Conservation (phyloP, 1,140 invertebrate species). For the Macrotrachela quadricornifera region DNA sequence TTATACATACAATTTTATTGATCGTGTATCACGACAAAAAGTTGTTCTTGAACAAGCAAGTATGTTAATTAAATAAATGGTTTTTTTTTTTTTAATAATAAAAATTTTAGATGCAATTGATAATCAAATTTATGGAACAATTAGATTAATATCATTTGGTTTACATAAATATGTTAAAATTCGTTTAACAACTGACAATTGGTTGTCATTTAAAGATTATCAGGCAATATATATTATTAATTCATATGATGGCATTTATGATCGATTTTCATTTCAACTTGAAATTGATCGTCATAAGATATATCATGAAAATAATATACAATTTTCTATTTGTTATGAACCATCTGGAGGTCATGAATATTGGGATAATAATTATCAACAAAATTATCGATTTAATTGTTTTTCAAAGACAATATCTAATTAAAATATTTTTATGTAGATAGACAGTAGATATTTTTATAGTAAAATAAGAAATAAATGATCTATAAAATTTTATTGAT, state of each 20-base stretch:
- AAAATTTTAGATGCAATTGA: no score
- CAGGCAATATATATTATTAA: slow-evolving; percentile 57
- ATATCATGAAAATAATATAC: slow-evolving; percentile 46
- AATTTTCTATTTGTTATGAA: slow-evolving; percentile 59
- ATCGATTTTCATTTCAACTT: slow-evolving; percentile 56
- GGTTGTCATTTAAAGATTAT: no score
- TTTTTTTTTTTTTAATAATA: slow-evolving; percentile 10
- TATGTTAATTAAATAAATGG: slow-evolving; percentile 35
- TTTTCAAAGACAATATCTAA: no score
- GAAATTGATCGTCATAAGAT: slow-evolving; percentile 32
- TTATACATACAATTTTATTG: slow-evolving; percentile 49
- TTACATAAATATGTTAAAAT: slow-evolving; percentile 72
- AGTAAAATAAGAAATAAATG: no score
- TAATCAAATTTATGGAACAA: slow-evolving; percentile 45
- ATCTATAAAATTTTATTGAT: no score
- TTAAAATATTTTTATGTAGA: no score
- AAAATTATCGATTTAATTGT: slow-evolving; percentile 44
- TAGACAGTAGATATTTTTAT: no score
- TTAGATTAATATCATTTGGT: slow-evolving; percentile 66
- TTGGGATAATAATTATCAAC: slow-evolving; percentile 68
- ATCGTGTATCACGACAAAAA: slow-evolving; percentile 44
- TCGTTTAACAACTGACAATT: slow-evolving; percentile 41
- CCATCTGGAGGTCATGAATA: slow-evolving; percentile 51
- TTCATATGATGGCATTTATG: slow-evolving; percentile 74
- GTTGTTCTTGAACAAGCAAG: slow-evolving; percentile 64